These are phyloP conservation scores for Meriones unguiculatus DNA, from an alignment of 2,113 vertebrate genomes.

Conservation along the genomic window DNA sequence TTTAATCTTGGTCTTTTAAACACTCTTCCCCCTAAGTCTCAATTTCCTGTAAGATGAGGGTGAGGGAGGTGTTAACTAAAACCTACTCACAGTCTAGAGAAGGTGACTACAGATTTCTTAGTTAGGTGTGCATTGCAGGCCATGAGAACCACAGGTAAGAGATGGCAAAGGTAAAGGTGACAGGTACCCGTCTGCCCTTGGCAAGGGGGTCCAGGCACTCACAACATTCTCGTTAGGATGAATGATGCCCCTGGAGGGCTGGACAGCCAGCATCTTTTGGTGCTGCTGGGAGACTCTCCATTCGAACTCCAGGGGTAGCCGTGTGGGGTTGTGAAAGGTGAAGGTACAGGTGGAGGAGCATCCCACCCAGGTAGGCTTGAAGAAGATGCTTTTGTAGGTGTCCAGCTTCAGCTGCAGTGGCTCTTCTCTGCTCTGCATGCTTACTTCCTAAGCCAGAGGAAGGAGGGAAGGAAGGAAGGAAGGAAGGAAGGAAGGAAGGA, in stretches of 20 bases:
- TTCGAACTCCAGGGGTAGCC: constrained; percentile 90
- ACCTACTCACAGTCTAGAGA: neutral
- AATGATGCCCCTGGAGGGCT: constrained; percentile 89
- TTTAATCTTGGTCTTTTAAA: neutral
- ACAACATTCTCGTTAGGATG: constrained; percentile 93
- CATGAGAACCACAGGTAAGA: neutral
- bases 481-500: neutral
- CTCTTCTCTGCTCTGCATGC: constrained; percentile 88
- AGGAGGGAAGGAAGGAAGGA: neutral
- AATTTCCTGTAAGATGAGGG: neutral
- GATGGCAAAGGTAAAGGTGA: neutral
- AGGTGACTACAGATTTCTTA: neutral
- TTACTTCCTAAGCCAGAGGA: constrained; percentile 88
- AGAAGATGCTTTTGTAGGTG: constrained; percentile 88
- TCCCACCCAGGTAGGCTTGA: constrained; percentile 92
- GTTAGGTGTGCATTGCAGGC: neutral
- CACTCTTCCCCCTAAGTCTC: neutral
- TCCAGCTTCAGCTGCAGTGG: constrained; percentile 89
- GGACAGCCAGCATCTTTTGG: constrained; percentile 88
- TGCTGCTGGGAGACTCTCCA: constrained; percentile 90
- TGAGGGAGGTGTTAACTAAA: neutral
- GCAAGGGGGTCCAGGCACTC: constrained; percentile 69
- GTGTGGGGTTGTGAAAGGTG: constrained; percentile 90
- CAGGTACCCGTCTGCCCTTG: neutral
- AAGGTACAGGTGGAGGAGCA: constrained; percentile 85